Evolutionary conservation across 2,797 vertebrate species (phyloP), one percentile per base, ranked within the genome.

Genomic region (Bothrops alternatus): DNA sequence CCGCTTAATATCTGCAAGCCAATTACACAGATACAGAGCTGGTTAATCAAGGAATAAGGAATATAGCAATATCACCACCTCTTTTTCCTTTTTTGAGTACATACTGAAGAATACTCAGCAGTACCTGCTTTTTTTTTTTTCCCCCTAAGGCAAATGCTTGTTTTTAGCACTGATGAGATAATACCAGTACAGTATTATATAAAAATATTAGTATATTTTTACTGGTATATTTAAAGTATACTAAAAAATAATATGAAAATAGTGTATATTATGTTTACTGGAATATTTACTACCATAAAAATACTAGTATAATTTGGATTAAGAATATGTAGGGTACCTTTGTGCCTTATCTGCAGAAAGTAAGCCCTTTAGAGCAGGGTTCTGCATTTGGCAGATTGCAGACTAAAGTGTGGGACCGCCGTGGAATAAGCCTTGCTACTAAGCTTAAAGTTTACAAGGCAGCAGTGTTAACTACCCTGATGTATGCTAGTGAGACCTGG

Each of bases 1-100:
- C 50, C 42, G 69, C 1, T n/a, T 13, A 0, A 90, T 86, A 57
- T 55, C 25, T 56, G n/a, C 6, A 8, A 0, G 0, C 8, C 47
- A 93, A 91, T 12, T 28, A 57, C 69, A 42, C 5, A 73, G n/a
- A 37, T 73, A 18, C 65, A 37, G 10, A 92, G 11, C 69, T 90
- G 26, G 32, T 37, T 55, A 18, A 61, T 89, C 73, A 61, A 60
- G 55, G 53, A 25, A 26, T 56, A 10, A 0, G 50, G 0, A 20
- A 86, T 47, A 8, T 20, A 0, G 65, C 65, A 0, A 12, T 0
- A 2, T 47, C 4, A 13, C 42, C 42, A 58, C 18, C 4, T 53
- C n/a, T 88, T n/a, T 23, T 28, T 32, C 58, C 13, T 92, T 56
- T 58, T 57, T 53, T 13, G 28, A 18, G 26, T 26, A 10, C 32